Conservation (phyloP, 2,113 vertebrate genomes). For the Neoarius graeffei region DNA sequence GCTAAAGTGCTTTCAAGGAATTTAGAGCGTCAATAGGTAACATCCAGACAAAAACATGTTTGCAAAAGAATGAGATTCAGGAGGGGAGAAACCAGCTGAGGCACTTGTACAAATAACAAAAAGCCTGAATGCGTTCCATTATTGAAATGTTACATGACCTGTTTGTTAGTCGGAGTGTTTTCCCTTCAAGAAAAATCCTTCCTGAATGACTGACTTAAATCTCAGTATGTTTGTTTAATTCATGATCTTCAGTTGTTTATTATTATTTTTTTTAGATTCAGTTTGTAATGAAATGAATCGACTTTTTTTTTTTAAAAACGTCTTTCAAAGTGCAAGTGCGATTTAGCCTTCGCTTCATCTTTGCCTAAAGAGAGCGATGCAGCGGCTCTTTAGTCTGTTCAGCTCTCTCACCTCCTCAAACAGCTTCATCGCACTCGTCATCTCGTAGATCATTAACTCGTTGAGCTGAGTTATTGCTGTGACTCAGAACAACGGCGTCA, state of each 20-base stretch:
- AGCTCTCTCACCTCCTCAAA: neutral
- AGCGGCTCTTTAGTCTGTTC: neutral
- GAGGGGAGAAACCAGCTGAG: neutral
- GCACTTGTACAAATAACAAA: neutral
- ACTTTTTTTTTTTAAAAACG: neutral
- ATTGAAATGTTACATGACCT: constrained; percentile 37
- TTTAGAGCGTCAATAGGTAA: neutral
- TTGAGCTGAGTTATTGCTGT: neutral
- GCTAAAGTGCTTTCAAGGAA: neutral
- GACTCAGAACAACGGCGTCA: neutral
- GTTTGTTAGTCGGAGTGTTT: constrained; percentile 4
- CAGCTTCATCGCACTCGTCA: neutral
- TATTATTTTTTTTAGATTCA: neutral
- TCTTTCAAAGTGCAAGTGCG: too few species aligned
- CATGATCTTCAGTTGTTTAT: neutral
- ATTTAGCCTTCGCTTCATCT: neutral
- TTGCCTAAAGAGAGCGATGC: neutral
- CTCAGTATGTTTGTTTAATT: neutral
- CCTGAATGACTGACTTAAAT: neutral
- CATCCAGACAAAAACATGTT: neutral
- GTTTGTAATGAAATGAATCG: neutral
- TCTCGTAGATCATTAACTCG: neutral
- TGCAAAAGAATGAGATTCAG: neutral
- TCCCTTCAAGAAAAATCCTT: neutral
- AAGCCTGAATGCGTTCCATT: neutral